These are phyloP conservation scores for Hirtodrosophila confusa DNA, from an alignment of 2,888 invertebrate species.

Conservation along the genomic window DNA sequence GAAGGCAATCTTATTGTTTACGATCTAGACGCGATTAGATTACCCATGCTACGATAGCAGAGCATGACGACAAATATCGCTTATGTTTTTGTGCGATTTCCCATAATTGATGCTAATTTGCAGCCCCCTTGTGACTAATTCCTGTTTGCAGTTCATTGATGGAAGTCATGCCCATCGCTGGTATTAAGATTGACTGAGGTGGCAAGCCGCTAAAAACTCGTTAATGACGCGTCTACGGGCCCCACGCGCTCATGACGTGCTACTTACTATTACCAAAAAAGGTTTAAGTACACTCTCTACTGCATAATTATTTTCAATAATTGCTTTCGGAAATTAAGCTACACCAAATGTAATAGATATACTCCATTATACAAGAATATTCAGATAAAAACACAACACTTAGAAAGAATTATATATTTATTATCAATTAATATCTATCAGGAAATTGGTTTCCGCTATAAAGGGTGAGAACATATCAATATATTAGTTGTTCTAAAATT, in stretches of 20 bases:
- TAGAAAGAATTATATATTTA: no score
- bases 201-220: slow-evolving; percentile 24
- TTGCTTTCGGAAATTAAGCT: no score
- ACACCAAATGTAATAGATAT: no score
- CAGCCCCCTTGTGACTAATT: slow-evolving; percentile 57
- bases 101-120: slow-evolving; percentile 59
- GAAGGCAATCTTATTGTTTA: slow-evolving; percentile 25
- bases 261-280: background rate
- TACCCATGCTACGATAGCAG: slow-evolving; percentile 8
- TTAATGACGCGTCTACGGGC: slow-evolving; percentile 37
- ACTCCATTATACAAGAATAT: no score
- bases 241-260: slow-evolving; percentile 51
- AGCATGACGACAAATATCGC: slow-evolving; percentile 40
- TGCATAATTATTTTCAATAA: no score
- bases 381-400: no score
- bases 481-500: no score
- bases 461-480: no score
- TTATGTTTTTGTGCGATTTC: slow-evolving; percentile 12
- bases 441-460: no score
- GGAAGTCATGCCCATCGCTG: slow-evolving; percentile 10
- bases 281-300: no score
- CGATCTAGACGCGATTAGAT: slow-evolving; percentile 37
- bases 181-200: slow-evolving; percentile 20
- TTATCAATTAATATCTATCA: no score
- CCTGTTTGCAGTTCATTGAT: slow-evolving; percentile 40